Base-by-base conservation (phyloP, 53 echinoderm and acorn worm species). In the Temnopleurus reevesii region DNA sequence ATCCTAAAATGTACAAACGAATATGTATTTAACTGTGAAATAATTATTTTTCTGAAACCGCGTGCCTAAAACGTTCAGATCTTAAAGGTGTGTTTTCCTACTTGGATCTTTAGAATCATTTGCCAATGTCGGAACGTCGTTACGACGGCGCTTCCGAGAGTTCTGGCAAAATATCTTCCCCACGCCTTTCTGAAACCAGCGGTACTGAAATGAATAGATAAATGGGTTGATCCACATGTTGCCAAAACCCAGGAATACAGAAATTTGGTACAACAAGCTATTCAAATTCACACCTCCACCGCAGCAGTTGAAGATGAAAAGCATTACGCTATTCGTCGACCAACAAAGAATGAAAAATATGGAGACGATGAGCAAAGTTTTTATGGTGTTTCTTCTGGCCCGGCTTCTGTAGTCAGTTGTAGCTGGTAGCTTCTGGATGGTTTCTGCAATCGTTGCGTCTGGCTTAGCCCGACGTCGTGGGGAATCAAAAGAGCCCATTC, bases 191-290 rank as follows among this genome's bases (percentile, higher is more conserved):
- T 79, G 79, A 79, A 79, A 79, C 49, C 49, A 29, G 49, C 79
- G 47, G 28, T 79, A 79, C 15, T 79, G 79, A 46, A 79, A 79
- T 12, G 79, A 25, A 30, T 79, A 79, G 17, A 79, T 79, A 28
- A 79, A 79, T 0, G 77, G 79, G 19, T 79, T 79, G 1, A 79
- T 79, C 79, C 79, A 79, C 46, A 79, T 79, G 49, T 79, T 79
- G 1, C 79, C 79, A 9, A 79, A 79, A 4, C 79, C 49, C 4
- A 79, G 26, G 21, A 79, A 79, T 5, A 47, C 79, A 5, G 79
- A 79, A 49, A 79, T 49, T 24, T 28, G 25, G 15, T 79, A 79
- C 4, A 79, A 15, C 30, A 46, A 28, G 79, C 79, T 30, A 9
- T 79, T 49, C 10, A 79, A 15, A 29, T 79, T 28, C 1, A 71